phyloP scores from a whole-genome alignment of 2,113 vertebrate species.

The Xenopus borealis region DNA sequence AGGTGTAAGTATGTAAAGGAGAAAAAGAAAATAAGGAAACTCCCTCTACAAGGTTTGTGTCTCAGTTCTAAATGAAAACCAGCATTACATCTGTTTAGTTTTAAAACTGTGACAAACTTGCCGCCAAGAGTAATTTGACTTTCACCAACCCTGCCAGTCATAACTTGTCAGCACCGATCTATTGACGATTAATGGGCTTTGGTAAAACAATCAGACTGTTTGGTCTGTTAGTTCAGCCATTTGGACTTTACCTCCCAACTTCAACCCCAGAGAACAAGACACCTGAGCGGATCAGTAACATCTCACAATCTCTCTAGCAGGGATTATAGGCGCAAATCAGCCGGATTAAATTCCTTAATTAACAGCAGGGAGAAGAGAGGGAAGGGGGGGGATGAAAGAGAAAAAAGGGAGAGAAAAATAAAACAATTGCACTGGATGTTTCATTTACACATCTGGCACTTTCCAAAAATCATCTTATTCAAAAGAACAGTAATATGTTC shows the following conservation, averaged over 20 bases:
- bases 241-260: slow-evolving; percentile 5
- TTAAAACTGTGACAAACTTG: slow-evolving; percentile 42
- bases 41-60: slow-evolving; percentile 14
- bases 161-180: slow-evolving; percentile 29
- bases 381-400: slow-evolving; percentile 1
- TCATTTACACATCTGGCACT: slow-evolving; percentile 21
- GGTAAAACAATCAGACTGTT: slow-evolving; percentile 34
- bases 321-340: slow-evolving; percentile 41
- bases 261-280: slow-evolving; percentile 30
- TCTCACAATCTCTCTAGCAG: slow-evolving; percentile 17
- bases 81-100: slow-evolving; percentile 27
- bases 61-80: slow-evolving; percentile 23
- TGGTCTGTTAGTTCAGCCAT: slow-evolving; percentile 44
- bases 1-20: background rate
- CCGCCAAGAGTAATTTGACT: slow-evolving; percentile 41
- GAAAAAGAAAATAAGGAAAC: slow-evolving; percentile 15
- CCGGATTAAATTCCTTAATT: slow-evolving; percentile 42
- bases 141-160: slow-evolving; percentile 35
- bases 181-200: slow-evolving; percentile 27
- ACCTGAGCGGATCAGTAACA: slow-evolving; percentile 39
- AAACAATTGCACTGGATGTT: slow-evolving; percentile 23
- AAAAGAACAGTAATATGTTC: slow-evolving; percentile 25
- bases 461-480: slow-evolving; percentile 28
- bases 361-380: slow-evolving; percentile 23
- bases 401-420: background rate